Percentiles rank a stretch among this genome's conserved stretches.
These are phyloP conservation scores for Cryptosula pallasiana DNA, from an alignment of 2,888 invertebrate species.

Conservation along the genomic window DNA sequence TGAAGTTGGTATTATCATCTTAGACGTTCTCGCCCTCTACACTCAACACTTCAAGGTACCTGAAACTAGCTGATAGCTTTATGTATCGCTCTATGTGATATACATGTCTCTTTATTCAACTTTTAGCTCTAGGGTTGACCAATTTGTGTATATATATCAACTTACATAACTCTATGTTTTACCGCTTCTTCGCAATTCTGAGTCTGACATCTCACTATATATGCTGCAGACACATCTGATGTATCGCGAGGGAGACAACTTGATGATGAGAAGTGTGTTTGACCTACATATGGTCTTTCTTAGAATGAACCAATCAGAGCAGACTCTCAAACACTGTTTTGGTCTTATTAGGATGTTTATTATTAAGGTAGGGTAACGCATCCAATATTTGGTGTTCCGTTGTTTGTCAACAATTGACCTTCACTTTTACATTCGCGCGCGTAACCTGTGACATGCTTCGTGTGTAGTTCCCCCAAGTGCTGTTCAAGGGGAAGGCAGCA, in stretches of 20 bases:
- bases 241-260: slow-evolving; percentile 64
- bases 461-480: slow-evolving; percentile 45
- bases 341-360: slow-evolving; percentile 86
- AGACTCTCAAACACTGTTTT: slow-evolving; percentile 81
- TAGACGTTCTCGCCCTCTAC: slow-evolving; percentile 81
- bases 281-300: slow-evolving; percentile 80
- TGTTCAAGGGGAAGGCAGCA: slow-evolving; percentile 47
- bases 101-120: too few relatives aligned
- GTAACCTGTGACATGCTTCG: too few relatives aligned
- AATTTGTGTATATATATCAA: too few relatives aligned
- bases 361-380: slow-evolving; percentile 57
- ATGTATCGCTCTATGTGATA: too few relatives aligned
- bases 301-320: slow-evolving; percentile 84
- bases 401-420: too few relatives aligned
- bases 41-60: slow-evolving; percentile 68
- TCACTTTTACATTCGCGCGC: too few relatives aligned
- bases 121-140: too few relatives aligned
- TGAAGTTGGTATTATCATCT: slow-evolving; percentile 79
- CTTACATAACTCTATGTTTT: too few relatives aligned
- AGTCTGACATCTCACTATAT: too few relatives aligned
- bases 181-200: too few relatives aligned
- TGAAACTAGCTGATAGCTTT: too few relatives aligned
- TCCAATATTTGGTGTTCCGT: too few relatives aligned
- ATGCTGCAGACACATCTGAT: slow-evolving; percentile 54
- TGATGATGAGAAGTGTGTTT: slow-evolving; percentile 74